Evolutionary conservation across 2,797 vertebrate genomes (phyloP).

Genomic region (Agapornis canus): DNA sequence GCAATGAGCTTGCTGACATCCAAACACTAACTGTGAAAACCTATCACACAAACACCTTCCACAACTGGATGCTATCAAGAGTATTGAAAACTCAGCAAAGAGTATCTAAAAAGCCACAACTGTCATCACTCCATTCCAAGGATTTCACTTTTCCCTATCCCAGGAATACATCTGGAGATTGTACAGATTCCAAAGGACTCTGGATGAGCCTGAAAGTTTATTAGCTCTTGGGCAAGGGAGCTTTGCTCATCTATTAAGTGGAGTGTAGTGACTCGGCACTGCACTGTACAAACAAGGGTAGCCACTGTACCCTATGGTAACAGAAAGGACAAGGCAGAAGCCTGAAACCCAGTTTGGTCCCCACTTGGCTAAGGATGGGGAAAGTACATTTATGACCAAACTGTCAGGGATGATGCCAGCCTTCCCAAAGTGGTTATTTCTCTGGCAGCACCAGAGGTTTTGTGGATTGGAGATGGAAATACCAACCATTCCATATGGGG

Average conservation of each 20-base stretch:
- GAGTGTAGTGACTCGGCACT: not conserved
- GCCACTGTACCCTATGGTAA: not conserved
- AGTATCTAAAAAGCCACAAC: not conserved
- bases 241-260: not conserved
- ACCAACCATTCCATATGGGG: slow-evolving; percentile 17
- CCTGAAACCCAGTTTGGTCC: not conserved
- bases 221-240: not conserved
- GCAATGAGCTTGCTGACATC: not conserved
- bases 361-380: not conserved
- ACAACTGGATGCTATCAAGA: not conserved
- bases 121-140: not conserved
- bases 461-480: slow-evolving; percentile 55
- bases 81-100: not conserved
- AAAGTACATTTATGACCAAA: not conserved
- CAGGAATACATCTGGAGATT: not conserved
- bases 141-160: not conserved
- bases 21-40: not conserved
- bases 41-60: not conserved
- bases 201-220: not conserved
- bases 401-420: not conserved
- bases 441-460: not conserved
- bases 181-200: not conserved
- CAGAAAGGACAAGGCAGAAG: not conserved
- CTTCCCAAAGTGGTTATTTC: not conserved
- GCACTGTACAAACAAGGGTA: not conserved